Evolutionary conservation across 2,797 vertebrate genomes (phyloP).

Genomic region (Pteronotus mesoamericanus): DNA sequence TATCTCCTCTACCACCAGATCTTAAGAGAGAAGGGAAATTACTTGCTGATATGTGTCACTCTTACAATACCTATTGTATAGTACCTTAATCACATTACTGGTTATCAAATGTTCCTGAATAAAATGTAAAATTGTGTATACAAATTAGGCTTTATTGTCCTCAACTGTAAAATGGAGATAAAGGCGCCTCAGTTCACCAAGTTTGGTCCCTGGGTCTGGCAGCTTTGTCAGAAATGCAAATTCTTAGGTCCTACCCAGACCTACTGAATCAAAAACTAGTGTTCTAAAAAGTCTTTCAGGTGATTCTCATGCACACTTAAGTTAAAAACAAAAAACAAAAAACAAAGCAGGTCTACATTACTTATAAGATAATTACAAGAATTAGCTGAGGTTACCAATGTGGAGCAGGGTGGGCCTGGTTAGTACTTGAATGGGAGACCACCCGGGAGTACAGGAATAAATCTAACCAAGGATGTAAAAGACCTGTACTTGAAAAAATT

Average conservation of each 20-base stretch:
- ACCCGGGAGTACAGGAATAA: no score
- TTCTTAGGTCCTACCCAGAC: neutral
- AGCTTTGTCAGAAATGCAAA: constrained; percentile 22
- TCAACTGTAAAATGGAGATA: neutral
- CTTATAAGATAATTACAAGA: neutral
- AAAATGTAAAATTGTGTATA: constrained; percentile 24
- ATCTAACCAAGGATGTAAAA: no score
- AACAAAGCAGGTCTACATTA: neutral
- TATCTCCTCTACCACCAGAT: neutral
- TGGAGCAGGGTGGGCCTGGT: neutral
- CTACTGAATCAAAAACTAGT: neutral
- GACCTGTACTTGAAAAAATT: no score
- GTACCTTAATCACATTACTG: neutral
- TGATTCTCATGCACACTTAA: neutral
- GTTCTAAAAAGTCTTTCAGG: neutral
- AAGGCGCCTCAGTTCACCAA: neutral
- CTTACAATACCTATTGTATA: neutral
- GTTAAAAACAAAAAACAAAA: neutral
- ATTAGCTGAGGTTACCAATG: constrained; percentile 29
- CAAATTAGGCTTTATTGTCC: neutral
- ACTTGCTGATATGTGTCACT: neutral
- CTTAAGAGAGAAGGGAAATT: neutral
- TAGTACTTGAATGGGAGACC: no score
- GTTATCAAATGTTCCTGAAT: constrained; percentile 19
- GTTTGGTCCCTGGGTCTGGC: neutral